These are phyloP conservation scores for Propithecus deckenii DNA, from an alignment of 2,797 vertebrate species.

Conservation along the genomic window DNA sequence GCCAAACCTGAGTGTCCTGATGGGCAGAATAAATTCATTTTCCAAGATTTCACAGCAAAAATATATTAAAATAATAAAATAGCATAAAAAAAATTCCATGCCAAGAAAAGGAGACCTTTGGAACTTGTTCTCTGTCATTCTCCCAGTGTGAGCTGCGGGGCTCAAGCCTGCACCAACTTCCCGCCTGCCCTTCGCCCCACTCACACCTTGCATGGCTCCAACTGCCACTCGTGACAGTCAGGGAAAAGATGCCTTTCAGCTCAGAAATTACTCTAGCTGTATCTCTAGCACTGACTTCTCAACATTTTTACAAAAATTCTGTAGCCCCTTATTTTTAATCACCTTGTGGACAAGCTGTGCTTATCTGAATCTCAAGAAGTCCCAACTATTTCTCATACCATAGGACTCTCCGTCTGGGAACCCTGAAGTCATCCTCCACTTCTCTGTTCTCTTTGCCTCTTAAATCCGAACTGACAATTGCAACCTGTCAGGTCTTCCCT, in stretches of 20 bases:
- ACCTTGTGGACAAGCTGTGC: neutral
- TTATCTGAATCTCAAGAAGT: neutral
- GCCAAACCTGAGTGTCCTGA: neutral
- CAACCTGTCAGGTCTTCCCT: neutral
- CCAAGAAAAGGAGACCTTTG: neutral
- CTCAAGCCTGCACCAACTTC: neutral
- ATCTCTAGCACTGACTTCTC: neutral
- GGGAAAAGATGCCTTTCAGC: neutral
- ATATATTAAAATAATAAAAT: neutral
- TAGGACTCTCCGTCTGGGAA: neutral
- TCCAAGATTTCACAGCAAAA: slow-evolving; percentile 1
- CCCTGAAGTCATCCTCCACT: neutral
- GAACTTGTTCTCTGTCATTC: neutral
- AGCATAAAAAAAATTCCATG: neutral
- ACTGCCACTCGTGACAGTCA: accelerated
- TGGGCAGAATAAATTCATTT: slow-evolving; percentile 32
- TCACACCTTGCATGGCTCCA: accelerated
- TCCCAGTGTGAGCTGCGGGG: neutral
- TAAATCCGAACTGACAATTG: neutral
- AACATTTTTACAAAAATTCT: neutral
- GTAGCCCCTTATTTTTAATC: neutral
- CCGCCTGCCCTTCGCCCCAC: too few species aligned
- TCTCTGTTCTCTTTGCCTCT: neutral
- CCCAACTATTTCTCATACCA: neutral
- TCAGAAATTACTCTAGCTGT: neutral